These are phyloP conservation scores for Leistus spinibarbis DNA, from an alignment of 2,888 invertebrate genomes.

Conservation along the genomic window DNA sequence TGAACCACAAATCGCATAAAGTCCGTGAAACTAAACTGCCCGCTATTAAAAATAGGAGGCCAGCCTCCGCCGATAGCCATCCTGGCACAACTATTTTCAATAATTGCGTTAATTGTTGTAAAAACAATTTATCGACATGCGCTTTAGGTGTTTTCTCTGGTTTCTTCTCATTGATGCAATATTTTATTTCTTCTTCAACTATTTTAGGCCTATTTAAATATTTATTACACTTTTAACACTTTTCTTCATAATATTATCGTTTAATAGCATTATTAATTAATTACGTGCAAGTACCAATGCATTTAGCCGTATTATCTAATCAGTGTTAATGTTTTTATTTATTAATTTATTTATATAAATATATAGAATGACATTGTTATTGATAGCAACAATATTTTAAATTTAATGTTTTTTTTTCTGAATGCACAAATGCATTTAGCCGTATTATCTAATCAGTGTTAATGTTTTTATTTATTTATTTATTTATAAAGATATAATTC, in stretches of 20 bases:
- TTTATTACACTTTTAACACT: background rate
- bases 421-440: too few species aligned
- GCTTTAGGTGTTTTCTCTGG: constrained; percentile 68
- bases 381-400: too few species aligned
- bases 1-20: constrained; percentile 96
- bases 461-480: too few species aligned
- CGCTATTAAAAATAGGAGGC: constrained; percentile 76
- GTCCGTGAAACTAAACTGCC: constrained; percentile 84
- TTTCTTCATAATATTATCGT: background rate
- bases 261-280: background rate
- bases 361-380: too few species aligned
- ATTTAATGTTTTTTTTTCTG: too few species aligned
- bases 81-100: constrained; percentile 82
- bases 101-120: constrained; percentile 70
- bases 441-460: too few species aligned
- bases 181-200: constrained; percentile 76
- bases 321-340: too few species aligned
- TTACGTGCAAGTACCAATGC: background rate
- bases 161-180: constrained; percentile 75
- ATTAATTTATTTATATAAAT: too few species aligned
- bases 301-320: too few species aligned
- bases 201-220: constrained; percentile 49
- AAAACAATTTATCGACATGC: constrained; percentile 76
- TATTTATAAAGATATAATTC: too few species aligned
- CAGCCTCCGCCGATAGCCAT: constrained; percentile 76